phyloP scores from a whole-genome alignment of 2,888 invertebrate species.

The Himalopsyche japonica region DNA sequence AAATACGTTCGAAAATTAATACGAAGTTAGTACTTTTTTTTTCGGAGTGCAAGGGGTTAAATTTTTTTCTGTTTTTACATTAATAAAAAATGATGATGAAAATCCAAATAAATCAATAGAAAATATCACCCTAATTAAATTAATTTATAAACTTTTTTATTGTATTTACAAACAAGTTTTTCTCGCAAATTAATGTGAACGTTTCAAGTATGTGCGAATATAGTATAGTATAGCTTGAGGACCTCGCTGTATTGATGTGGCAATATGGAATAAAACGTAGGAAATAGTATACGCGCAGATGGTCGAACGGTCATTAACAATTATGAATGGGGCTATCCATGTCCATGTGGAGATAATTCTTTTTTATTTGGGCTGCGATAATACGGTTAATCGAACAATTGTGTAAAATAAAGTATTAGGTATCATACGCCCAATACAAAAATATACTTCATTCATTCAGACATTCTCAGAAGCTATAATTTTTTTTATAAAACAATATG shows the following conservation, averaged over 20 bases:
- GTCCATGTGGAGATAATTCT: slow-evolving; percentile 26
- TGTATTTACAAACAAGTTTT: too few relatives aligned
- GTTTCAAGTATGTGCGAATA: too few relatives aligned
- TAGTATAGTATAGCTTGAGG: not conserved
- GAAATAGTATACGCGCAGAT: slow-evolving; percentile 9
- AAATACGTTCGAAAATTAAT: too few relatives aligned
- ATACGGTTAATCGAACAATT: slow-evolving; percentile 16
- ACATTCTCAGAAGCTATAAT: not conserved
- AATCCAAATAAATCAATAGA: too few relatives aligned
- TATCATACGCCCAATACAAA: not conserved
- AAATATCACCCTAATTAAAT: too few relatives aligned
- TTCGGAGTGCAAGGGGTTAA: too few relatives aligned
- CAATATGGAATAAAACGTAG: not conserved
- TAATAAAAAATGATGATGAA: too few relatives aligned
- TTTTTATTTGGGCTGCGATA: slow-evolving; percentile 16
- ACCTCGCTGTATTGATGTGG: not conserved
- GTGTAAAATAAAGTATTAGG: not conserved
- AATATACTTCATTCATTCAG: not conserved
- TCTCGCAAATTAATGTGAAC: too few relatives aligned
- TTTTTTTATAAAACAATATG: not conserved
- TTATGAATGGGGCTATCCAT: slow-evolving; percentile 38
- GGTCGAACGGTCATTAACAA: slow-evolving; percentile 38
- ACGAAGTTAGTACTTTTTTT: too few relatives aligned
- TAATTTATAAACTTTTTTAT: too few relatives aligned
- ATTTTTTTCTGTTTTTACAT: too few relatives aligned